Base-by-base conservation (phyloP, 2,888 invertebrate species). In the Lomographa bimaculata region DNA sequence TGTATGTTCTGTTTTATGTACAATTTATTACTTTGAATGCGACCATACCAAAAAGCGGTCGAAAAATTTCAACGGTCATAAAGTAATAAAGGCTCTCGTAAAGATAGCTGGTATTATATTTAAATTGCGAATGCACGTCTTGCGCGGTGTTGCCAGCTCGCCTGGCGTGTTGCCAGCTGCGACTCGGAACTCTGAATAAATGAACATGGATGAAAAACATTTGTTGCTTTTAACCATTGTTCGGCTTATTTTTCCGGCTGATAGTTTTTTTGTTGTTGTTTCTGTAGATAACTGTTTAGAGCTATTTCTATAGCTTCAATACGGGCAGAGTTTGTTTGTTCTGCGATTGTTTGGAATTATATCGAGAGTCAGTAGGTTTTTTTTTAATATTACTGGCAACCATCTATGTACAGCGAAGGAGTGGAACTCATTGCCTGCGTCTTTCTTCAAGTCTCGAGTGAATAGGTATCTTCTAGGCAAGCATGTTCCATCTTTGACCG, bases 201-300 rank as follows among this genome's bases (percentile, higher is more conserved):
- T 70, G 71, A 67, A 71, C 67, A 59, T 54, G 60, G 63, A 59
- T 60, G 65, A 68, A 70, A 72, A 72, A 72, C 65, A 69, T 74
- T 74, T 68, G 67, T 71, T 65, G 57, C 57, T 56, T 54, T 54
- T 44, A 38, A 44, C 63, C 41, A 63, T 68, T 66, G 65, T 67
- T 46, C 18, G 25, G 24, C 11, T 11, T 10, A 18, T 35, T 27
- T 27, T 39, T 35, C 18, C 40, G 19, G n/a, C 9, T 40, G 33
- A 6, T 24, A 7, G n/a, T 21, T 39, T 24, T 18, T 37, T 29
- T 37, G 23, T 18, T 32, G 21, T 7, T 9, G 10, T n/a, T n/a
- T n/a, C n/a, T n/a, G n/a, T n/a, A 12, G 20, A 30, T n/a, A 4
- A 12, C 3, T 24, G 18, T 29, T 24, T 19, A 24, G 18, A 16